A percentile compares a stretch with the other conserved stretches of the same genome.
Conservation (phyloP, 2,888 invertebrate species). For the Dicyrtoma fusca region DNA sequence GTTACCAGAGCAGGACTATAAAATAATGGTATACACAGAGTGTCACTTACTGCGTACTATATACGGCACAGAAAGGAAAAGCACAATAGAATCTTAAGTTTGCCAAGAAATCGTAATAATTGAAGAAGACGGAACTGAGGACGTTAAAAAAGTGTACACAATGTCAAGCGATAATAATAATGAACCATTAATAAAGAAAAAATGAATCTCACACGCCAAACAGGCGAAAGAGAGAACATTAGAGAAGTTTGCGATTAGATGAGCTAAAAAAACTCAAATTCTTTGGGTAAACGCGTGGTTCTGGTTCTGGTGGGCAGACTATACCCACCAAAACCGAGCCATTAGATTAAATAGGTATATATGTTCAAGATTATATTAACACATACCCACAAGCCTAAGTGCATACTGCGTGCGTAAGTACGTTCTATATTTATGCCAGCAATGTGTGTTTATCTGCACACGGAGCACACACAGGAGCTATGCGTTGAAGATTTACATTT, state of each 20-base stretch:
- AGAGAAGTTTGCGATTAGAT: slow-evolving; percentile 2
- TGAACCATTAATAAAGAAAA: slow-evolving; percentile 35
- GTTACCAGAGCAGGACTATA: no score
- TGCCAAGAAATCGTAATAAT: slow-evolving; percentile 17
- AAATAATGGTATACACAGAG: no score
- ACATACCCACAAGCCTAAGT: background rate
- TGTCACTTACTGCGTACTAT: no score
- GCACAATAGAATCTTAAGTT: background rate
- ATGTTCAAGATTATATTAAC: background rate
- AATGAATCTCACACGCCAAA: slow-evolving; percentile 18
- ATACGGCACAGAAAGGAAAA: no score
- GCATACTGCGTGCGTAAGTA: no score
- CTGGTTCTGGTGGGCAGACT: no score
- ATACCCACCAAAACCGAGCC: background rate
- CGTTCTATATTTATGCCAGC: no score
- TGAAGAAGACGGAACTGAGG: background rate
- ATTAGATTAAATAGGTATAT: background rate
- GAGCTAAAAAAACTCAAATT: slow-evolving; percentile 20
- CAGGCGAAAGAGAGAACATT: background rate
- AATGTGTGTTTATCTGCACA: background rate
- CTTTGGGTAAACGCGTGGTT: slow-evolving; percentile 6
- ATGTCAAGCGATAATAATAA: slow-evolving; percentile 29
- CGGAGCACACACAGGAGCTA: background rate
- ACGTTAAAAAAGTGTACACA: slow-evolving; percentile 4
- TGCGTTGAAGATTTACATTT: slow-evolving; percentile 11